Evolutionary conservation across 92 coral and sea anemone species (phyloP).

Genomic region (Parazoanthus atlanticus): DNA sequence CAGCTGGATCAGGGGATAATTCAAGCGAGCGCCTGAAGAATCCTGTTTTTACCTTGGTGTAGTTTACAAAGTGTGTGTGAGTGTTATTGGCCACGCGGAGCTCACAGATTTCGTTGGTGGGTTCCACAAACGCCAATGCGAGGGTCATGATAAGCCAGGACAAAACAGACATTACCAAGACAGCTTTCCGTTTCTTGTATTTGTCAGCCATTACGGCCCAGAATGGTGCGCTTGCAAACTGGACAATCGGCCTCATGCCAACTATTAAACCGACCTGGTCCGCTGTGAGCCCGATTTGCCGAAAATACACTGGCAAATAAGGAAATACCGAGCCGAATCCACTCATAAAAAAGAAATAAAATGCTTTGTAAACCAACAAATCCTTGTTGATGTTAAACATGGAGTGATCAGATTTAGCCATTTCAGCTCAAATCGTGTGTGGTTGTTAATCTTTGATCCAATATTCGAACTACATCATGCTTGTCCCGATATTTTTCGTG

Average conservation of each 20-base stretch:
- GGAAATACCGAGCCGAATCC: conserved; percentile 95
- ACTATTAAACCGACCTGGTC: conserved; percentile 90
- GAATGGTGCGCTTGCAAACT: conserved; percentile 99
- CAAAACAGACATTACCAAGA: conserved; percentile 90
- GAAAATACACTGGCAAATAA: conserved; percentile 90
- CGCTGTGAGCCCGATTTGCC: conserved; percentile 98
- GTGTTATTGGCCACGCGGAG: conserved; percentile 75
- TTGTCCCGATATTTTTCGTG: conserved; percentile 17
- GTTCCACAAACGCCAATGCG: conserved; percentile 93
- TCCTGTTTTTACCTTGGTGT: conserved; percentile 94
- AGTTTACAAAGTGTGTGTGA: conserved; percentile 70
- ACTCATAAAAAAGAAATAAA: conserved; percentile 93
- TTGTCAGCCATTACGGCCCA: conserved; percentile 98
- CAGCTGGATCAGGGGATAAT: neutral
- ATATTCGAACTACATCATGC: neutral
- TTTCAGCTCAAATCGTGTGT: conserved; percentile 1
- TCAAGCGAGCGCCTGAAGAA: conserved; percentile 81
- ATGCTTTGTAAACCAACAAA: conserved; percentile 86
- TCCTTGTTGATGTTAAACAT: conserved; percentile 84
- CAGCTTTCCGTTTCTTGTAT: conserved; percentile 90
- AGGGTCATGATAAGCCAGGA: conserved; percentile 98
- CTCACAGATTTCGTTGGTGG: conserved; percentile 94
- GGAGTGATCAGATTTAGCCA: conserved; percentile 55
- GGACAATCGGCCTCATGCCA: conserved; percentile 96
- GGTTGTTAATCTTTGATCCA: conserved; percentile 17